phyloP scores from a whole-genome alignment of 1,140 invertebrate species.

The Zaprionus ghesquierei region DNA sequence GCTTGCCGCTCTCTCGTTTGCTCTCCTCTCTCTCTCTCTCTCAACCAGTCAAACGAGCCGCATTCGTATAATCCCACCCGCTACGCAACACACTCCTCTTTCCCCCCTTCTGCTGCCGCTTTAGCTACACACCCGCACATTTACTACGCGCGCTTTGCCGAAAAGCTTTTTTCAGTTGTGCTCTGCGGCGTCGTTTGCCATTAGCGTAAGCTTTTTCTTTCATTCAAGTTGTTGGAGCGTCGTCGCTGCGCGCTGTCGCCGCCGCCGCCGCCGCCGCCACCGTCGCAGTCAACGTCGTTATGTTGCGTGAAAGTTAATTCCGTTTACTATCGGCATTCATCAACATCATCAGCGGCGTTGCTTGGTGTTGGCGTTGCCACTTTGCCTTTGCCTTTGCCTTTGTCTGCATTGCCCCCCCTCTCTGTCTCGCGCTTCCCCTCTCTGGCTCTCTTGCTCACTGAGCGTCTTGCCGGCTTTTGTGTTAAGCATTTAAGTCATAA shows the following conservation, averaged over 20 bases:
- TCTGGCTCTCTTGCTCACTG: background rate
- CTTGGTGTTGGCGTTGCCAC: slow-evolving; percentile 32
- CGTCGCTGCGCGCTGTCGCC: slow-evolving; percentile 8
- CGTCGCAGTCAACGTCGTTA: slow-evolving; percentile 55
- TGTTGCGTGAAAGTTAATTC: slow-evolving; percentile 79
- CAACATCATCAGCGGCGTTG: slow-evolving; percentile 64
- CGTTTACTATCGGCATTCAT: slow-evolving; percentile 80
- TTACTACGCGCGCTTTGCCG: slow-evolving; percentile 76
- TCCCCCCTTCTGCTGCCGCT: background rate
- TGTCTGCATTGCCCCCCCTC: background rate
- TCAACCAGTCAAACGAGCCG: slow-evolving; percentile 42
- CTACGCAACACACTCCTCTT: background rate
- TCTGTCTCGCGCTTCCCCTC: background rate
- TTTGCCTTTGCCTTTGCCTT: slow-evolving; percentile 29
- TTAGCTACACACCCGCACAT: slow-evolving; percentile 60
- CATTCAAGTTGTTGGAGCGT: slow-evolving; percentile 66
- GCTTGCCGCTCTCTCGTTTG: background rate
- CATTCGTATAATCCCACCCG: background rate
- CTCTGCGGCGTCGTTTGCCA: slow-evolving; percentile 50
- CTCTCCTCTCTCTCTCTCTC: background rate
- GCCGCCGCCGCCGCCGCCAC: background rate
- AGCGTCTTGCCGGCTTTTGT: slow-evolving; percentile 64
- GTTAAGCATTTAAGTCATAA: slow-evolving; percentile 74
- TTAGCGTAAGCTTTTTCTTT: slow-evolving; percentile 78
- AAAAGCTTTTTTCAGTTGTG: slow-evolving; percentile 60